Base-by-base conservation (phyloP, 2,797 vertebrate genomes). In the Lithobates pipiens region DNA sequence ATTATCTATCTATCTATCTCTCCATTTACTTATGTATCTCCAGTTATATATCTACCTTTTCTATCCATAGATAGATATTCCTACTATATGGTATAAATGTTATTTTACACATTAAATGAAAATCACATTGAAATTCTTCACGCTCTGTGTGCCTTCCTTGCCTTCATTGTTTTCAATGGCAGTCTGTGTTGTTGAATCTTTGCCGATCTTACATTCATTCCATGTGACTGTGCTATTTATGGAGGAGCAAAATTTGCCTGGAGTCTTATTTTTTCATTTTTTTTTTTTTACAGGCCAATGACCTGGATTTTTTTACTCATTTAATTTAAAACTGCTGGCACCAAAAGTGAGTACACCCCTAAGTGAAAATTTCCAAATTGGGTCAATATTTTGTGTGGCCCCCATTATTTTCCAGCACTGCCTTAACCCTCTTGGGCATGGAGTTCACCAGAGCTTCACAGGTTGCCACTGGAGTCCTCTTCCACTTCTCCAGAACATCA, bases 141-240 rank as follows among this genome's bases (percentile, higher is more conserved):
- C 2, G 15, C 61, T 78, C 54, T 88, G 89, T 86, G 87, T 3
- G 0, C 86, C 88, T 90, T 54, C 90, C 84, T 89, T 90, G 91
- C 89, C 88, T 90, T 92, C 91, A 90, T 89, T 92, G 91, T 91
- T 88, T 91, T 91, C 91, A 92, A 92, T 93, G 94, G 93, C 61
- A 65, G n/a, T 23, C 94, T 93, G 94, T 93, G 94, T 77, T 46
- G 32, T 73, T 89, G 88, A 90, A 90, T 89, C 90, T 90, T 93
- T 93, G 89, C 89, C 34, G 82, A 89, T 89, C 92, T 92, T 82
- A 29, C 89, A 90, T 93, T 93, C 93, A 93, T 94, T 93, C 92
- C 93, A 93, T 91, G 92, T 94, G 93, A 93, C 93, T 93, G 91
- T 91, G 92, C 94, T 94, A 94, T 95, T 95, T 95, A 92, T 91